These are phyloP conservation scores for Isotomurus palustris DNA, from an alignment of 2,888 invertebrate species.

Conservation along the genomic window DNA sequence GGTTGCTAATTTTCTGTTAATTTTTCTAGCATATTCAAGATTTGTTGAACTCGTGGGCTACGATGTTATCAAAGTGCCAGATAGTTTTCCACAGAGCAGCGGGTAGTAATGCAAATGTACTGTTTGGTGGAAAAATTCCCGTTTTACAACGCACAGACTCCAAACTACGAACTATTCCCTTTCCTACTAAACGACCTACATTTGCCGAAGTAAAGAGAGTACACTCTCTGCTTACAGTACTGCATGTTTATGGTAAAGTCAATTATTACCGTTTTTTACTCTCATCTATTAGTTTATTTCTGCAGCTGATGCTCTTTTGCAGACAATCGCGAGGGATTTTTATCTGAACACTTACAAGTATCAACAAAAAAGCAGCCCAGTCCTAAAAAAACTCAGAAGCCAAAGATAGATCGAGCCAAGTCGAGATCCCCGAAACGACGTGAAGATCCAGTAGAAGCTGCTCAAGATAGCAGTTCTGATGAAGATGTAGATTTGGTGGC, in stretches of 20 bases:
- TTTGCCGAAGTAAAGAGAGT: slow-evolving; percentile 73
- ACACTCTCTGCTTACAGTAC: slow-evolving; percentile 60
- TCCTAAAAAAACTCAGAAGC: slow-evolving; percentile 7
- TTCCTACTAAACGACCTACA: slow-evolving; percentile 75
- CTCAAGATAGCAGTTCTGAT: slow-evolving; percentile 5
- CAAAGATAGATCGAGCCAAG: slow-evolving; percentile 58
- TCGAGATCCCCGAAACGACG: slow-evolving; percentile 54
- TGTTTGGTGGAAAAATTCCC: slow-evolving; percentile 70
- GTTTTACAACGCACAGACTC: slow-evolving; percentile 61
- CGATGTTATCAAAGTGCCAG: slow-evolving; percentile 62
- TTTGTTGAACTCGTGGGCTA: slow-evolving; percentile 64
- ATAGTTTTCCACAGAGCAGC: slow-evolving; percentile 72
- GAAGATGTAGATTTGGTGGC: slow-evolving; percentile 7
- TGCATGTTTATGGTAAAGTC: slow-evolving; percentile 26
- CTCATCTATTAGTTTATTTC: neutral
- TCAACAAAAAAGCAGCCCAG: too few species aligned
- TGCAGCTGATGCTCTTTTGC: too few species aligned
- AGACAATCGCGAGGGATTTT: slow-evolving; percentile 14
- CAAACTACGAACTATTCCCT: slow-evolving; percentile 67
- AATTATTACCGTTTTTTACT: slow-evolving; percentile 3
- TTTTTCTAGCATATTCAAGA: slow-evolving; percentile 66
- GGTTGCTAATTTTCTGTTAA: slow-evolving; percentile 7
- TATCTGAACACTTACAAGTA: slow-evolving; percentile 7
- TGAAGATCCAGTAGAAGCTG: slow-evolving; percentile 25
- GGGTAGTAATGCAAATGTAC: slow-evolving; percentile 65